These are phyloP conservation scores for Gallinago paraguaiae DNA, from an alignment of 2,113 vertebrate species.

Conservation along the genomic window DNA sequence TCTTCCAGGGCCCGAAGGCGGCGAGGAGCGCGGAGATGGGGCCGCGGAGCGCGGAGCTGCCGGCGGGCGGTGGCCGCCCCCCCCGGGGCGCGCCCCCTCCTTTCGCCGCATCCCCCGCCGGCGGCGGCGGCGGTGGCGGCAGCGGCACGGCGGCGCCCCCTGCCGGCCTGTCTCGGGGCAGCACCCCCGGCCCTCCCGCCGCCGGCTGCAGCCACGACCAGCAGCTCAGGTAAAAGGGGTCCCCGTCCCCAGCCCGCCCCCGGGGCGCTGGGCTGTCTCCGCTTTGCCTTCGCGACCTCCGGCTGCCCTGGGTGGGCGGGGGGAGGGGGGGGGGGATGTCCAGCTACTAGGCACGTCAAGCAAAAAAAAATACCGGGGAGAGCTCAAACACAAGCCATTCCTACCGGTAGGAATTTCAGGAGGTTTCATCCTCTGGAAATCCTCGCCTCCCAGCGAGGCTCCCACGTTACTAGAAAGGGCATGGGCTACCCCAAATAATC, in stretches of 20 bases:
- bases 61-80: background rate
- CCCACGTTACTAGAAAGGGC: fast-evolving
- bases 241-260: background rate
- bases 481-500: too few relatives aligned
- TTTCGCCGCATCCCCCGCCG: background rate
- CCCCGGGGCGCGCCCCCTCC: background rate
- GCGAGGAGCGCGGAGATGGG: background rate
- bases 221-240: conserved; percentile 73
- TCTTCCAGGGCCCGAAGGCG: conserved; percentile 15
- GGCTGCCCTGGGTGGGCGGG: background rate
- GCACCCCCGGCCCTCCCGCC: background rate
- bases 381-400: background rate
- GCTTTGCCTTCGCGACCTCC: background rate
- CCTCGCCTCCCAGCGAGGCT: background rate
- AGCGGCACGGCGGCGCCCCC: conserved; percentile 39
- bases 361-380: background rate
- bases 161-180: conserved; percentile 21
- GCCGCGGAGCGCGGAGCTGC: background rate
- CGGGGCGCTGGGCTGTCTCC: background rate
- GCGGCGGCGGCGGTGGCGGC: background rate
- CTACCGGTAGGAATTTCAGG: background rate
- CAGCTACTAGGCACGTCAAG: fast-evolving
- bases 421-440: background rate
- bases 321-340: too few relatives aligned
- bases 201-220: conserved; percentile 75